Evolutionary conservation across 1,140 invertebrate genomes (phyloP).

Genomic region (Zaprionus ornatus): DNA sequence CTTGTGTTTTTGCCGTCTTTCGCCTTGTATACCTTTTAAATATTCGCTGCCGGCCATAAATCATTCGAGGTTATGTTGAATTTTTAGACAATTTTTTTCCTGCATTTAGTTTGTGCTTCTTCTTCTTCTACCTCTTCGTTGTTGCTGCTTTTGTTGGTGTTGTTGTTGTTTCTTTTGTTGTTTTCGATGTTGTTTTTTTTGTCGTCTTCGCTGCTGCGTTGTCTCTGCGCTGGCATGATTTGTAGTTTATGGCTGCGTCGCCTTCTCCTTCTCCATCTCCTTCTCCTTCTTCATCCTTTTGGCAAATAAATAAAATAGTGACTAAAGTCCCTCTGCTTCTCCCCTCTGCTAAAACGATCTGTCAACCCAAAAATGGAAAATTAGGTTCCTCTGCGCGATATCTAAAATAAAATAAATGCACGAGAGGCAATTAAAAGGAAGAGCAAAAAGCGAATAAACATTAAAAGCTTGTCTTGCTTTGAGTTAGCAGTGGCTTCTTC

Average conservation of each 20-base stretch:
- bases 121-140: too few relatives aligned
- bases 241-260: conserved; percentile 76
- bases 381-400: conserved; percentile 53
- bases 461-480: not conserved
- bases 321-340: conserved; percentile 41
- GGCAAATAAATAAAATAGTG: conserved; percentile 75
- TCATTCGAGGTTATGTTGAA: conserved; percentile 82
- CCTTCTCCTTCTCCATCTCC: conserved; percentile 42
- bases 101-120: conserved; percentile 42
- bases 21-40: conserved; percentile 74
- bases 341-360: conserved; percentile 9
- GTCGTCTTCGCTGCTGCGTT: conserved; percentile 42
- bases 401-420: conserved; percentile 55
- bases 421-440: conserved; percentile 64
- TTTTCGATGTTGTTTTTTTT: conserved; percentile 14
- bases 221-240: conserved; percentile 72
- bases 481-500: not conserved
- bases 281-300: conserved; percentile 42
- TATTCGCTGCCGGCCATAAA: conserved; percentile 80
- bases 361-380: conserved; percentile 55
- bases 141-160: conserved; percentile 13
- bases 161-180: conserved; percentile 6
- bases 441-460: not conserved
- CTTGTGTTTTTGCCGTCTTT: conserved; percentile 6
- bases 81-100: conserved; percentile 77